Percentiles rank a stretch among this genome's conserved stretches.
These are phyloP conservation scores for Meandrina meandrites DNA, from an alignment of 92 coral and sea anemone genomes.

Conservation along the genomic window DNA sequence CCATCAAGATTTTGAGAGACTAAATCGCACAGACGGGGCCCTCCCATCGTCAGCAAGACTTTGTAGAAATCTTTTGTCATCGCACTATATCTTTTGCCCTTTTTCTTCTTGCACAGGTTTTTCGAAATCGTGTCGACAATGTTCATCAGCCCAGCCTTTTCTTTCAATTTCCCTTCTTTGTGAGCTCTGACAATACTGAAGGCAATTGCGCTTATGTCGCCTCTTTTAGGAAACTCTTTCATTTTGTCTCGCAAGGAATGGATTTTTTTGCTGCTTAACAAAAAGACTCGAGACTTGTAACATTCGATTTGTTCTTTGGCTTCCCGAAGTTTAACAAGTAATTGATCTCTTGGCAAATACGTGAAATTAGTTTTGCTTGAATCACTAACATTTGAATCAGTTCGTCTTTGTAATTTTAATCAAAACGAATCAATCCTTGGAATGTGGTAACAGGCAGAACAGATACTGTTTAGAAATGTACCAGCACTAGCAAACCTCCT, in stretches of 20 bases:
- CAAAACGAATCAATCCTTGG: slow-evolving; percentile 53
- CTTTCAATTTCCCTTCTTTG: slow-evolving; percentile 50
- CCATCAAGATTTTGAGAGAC: slow-evolving; percentile 56
- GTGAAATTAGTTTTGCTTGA: slow-evolving; percentile 29
- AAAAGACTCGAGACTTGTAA: slow-evolving; percentile 36
- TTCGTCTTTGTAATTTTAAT: slow-evolving; percentile 45
- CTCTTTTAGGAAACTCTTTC: slow-evolving; percentile 38
- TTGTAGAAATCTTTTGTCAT: slow-evolving; percentile 60
- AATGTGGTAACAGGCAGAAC: slow-evolving; percentile 45
- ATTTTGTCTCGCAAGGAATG: slow-evolving; percentile 37
- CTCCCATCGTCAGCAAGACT: slow-evolving; percentile 61
- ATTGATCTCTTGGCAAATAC: slow-evolving; percentile 40
- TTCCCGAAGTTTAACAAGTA: slow-evolving; percentile 40
- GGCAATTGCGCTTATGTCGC: slow-evolving; percentile 45
- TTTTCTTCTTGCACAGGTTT: slow-evolving; percentile 54
- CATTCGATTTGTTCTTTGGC: slow-evolving; percentile 50
- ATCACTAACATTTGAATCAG: slow-evolving; percentile 32
- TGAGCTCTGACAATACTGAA: slow-evolving; percentile 45
- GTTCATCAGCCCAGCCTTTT: slow-evolving; percentile 36
- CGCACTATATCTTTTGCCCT: slow-evolving; percentile 56
- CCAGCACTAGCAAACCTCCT: slow-evolving; percentile 39
- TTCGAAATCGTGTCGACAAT: slow-evolving; percentile 35
- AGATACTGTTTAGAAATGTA: slow-evolving; percentile 35
- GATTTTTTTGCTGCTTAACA: slow-evolving; percentile 32
- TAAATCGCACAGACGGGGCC: slow-evolving; percentile 62